Percentiles rank a stretch among this genome's conserved stretches.
Evolutionary conservation across 1,140 invertebrate genomes (phyloP).

Genomic region (Drosophila kurseongensis): DNA sequence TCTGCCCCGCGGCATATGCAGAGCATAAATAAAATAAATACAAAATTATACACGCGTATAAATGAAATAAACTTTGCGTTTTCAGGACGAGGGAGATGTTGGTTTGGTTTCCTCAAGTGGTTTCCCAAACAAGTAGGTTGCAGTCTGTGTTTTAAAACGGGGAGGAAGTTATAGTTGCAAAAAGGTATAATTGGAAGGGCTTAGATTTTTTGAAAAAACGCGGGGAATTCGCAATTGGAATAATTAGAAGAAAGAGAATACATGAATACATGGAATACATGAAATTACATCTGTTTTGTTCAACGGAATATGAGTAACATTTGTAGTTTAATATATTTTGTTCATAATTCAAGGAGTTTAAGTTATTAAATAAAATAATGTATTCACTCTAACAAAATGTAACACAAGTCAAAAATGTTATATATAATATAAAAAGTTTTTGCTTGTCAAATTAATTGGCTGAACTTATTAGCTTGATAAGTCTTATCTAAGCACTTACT

Average conservation of each 20-base stretch:
- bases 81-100: constrained; percentile 43
- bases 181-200: constrained; percentile 14
- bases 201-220: not conserved
- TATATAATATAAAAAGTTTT: too few relatives aligned
- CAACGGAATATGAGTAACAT: too few relatives aligned
- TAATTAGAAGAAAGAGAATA: not conserved
- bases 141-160: constrained; percentile 14
- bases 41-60: constrained; percentile 14
- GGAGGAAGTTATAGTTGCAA: constrained; percentile 44
- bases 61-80: constrained; percentile 54
- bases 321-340: too few relatives aligned
- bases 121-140: constrained; percentile 44
- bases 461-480: not conserved
- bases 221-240: not conserved
- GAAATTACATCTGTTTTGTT: too few relatives aligned
- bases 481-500: constrained; percentile 1
- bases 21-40: constrained; percentile 34
- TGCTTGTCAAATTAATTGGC: not conserved
- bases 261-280: too few relatives aligned
- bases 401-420: too few relatives aligned
- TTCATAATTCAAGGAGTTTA: too few relatives aligned
- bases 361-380: too few relatives aligned
- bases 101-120: constrained; percentile 36
- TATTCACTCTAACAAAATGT: too few relatives aligned
- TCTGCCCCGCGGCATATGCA: constrained; percentile 61